These are phyloP conservation scores for Sula dactylatra DNA, from an alignment of 2,113 vertebrate genomes.

Conservation along the genomic window DNA sequence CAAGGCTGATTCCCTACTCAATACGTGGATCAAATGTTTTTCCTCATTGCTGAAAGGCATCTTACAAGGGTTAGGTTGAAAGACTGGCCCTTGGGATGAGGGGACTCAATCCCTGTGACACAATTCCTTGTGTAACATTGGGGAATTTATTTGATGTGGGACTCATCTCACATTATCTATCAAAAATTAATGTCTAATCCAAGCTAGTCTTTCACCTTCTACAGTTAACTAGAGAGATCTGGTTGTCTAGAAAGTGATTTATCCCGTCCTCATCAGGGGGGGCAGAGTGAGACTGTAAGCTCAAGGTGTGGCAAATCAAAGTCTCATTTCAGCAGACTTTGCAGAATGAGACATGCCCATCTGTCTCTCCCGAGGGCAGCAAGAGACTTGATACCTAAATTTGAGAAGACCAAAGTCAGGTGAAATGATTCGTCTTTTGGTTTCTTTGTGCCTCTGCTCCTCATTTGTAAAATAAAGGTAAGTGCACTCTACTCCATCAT, in stretches of 20 bases:
- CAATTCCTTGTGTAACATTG: background rate
- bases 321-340: background rate
- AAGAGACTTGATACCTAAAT: background rate
- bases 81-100: background rate
- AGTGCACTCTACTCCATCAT: background rate
- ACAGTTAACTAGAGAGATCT: background rate
- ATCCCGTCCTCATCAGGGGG: background rate
- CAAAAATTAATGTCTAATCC: background rate
- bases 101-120: background rate
- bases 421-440: background rate
- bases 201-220: background rate
- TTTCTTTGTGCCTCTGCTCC: background rate
- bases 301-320: background rate
- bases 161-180: background rate
- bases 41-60: background rate
- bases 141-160: background rate
- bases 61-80: background rate
- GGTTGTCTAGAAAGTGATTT: background rate
- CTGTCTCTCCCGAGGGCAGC: background rate
- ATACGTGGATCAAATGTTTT: accelerated
- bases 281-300: background rate
- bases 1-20: background rate
- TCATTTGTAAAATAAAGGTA: background rate
- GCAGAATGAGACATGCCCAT: background rate
- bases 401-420: background rate